Conservation (phyloP, 2,888 invertebrate species). For the Euphydryas editha region DNA sequence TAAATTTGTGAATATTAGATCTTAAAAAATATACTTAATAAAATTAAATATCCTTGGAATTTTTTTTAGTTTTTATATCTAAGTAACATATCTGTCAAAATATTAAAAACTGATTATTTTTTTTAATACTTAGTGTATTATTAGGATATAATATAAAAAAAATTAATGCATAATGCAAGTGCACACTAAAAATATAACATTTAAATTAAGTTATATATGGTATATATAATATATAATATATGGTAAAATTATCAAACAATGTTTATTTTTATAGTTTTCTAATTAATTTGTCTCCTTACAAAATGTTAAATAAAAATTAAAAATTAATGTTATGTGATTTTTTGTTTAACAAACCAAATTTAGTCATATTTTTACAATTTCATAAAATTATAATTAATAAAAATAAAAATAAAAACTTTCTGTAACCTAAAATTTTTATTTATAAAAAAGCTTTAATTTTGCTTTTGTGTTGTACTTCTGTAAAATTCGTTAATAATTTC, state of each 20-base stretch:
- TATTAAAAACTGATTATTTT: not conserved
- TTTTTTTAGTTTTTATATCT: constrained; percentile 5
- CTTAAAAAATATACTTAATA: constrained; percentile 7
- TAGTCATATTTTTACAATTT: not conserved
- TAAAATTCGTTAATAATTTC: not conserved
- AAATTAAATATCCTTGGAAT: constrained; percentile 31
- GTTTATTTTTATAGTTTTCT: no score
- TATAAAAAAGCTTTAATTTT: not conserved
- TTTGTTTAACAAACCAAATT: no score
- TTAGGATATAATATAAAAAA: not conserved
- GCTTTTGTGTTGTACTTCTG: not conserved
- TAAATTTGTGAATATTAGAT: constrained; percentile 27
- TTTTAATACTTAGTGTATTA: no score
- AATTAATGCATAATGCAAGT: not conserved
- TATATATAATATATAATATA: no score
- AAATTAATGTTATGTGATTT: no score
- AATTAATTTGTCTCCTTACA: no score
- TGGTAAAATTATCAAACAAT: no score
- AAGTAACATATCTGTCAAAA: not conserved
- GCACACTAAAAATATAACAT: no score
- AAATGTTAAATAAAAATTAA: no score
- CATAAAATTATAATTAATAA: not conserved
- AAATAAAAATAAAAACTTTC: not conserved
- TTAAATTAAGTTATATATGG: no score
- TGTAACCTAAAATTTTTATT: not conserved